phyloP scores from a whole-genome alignment of 2,113 vertebrate species.

The Urocitellus parryii region DNA sequence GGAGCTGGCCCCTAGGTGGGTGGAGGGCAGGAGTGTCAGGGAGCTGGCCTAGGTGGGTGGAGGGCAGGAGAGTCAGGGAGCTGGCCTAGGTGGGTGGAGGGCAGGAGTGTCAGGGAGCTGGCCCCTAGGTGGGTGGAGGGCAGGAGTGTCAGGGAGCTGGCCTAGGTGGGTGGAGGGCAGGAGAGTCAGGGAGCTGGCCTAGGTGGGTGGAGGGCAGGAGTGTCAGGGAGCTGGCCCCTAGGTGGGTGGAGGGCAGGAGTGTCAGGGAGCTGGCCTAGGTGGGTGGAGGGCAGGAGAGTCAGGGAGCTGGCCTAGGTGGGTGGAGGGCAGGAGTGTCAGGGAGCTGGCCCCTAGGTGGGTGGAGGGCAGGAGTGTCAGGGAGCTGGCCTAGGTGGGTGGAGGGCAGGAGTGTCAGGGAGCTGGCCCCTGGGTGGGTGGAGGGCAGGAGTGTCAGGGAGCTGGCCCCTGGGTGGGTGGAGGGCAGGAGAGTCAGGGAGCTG shows the following conservation, averaged over 20 bases:
- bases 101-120: conserved; percentile 84
- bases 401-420: no score
- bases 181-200: conserved; percentile 85
- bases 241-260: no score
- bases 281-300: conserved; percentile 63
- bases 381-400: conserved; percentile 92
- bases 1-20: not conserved
- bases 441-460: conserved; percentile 82
- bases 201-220: no score
- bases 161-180: no score
- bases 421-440: no score
- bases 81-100: not conserved
- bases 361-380: conserved; percentile 72
- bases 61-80: no score
- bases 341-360: conserved; percentile 94
- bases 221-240: conserved; percentile 88
- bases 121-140: conserved; percentile 90
- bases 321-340: conserved; percentile 7
- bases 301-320: not conserved
- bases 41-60: conserved; percentile 93
- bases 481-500: no score
- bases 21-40: conserved; percentile 13
- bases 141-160: no score
- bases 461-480: conserved; percentile 92
- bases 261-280: conserved; percentile 92